Evolutionary conservation across 2,797 vertebrate species (phyloP).

Genomic region (Valencia hispanica): DNA sequence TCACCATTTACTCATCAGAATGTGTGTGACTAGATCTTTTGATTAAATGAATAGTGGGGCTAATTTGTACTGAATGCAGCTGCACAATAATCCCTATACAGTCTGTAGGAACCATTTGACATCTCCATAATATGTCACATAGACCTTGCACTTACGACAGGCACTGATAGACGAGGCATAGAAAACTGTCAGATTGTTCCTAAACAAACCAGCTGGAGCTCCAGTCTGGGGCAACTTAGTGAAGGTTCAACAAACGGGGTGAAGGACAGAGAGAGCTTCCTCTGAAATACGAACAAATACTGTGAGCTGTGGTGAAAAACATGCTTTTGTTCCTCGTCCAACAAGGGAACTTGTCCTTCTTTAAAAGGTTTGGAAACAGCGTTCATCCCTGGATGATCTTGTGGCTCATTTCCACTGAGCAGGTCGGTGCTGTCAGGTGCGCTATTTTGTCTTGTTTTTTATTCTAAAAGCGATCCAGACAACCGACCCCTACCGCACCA

Average conservation of each 20-base stretch:
- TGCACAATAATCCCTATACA: not conserved
- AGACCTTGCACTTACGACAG: slow-evolving; percentile 45
- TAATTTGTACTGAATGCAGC: not conserved
- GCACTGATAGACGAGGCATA: slow-evolving; percentile 32
- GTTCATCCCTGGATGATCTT: no score
- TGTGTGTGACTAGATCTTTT: not conserved
- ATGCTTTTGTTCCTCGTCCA: not conserved
- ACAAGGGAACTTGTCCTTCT: not conserved
- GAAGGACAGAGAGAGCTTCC: slow-evolving; percentile 24
- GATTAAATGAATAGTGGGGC: not conserved
- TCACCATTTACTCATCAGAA: not conserved
- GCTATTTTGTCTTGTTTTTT: no score
- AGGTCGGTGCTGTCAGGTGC: no score
- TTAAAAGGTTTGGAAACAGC: no score
- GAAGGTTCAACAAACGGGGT: not conserved
- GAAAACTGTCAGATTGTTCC: slow-evolving; percentile 31
- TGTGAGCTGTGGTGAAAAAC: not conserved
- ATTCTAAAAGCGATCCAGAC: no score
- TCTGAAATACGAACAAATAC: not conserved
- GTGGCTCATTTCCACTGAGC: no score
- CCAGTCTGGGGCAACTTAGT: not conserved
- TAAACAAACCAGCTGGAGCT: slow-evolving; percentile 35
- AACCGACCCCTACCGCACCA: no score
- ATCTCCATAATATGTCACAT: slow-evolving; percentile 35
- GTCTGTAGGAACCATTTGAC: slow-evolving; percentile 21